phyloP scores from a whole-genome alignment of 2,888 invertebrate species.

The Xestobium rufovillosum region DNA sequence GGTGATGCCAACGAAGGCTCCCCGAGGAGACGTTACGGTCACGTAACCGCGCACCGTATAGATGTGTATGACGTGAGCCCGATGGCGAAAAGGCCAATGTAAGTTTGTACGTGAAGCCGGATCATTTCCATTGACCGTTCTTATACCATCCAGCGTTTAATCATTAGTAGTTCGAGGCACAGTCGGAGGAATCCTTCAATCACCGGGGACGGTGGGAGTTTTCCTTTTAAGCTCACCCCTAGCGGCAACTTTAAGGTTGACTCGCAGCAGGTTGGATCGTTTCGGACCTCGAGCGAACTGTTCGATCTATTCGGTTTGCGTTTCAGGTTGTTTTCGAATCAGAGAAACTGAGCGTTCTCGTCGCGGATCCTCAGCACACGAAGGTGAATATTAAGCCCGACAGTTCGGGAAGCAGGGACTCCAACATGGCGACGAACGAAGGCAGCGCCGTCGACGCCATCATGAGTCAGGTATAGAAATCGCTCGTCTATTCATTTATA shows the following conservation, averaged over 20 bases:
- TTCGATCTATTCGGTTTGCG: slow-evolving; percentile 5
- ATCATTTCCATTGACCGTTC: too few species aligned
- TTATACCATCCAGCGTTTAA: slow-evolving; percentile 7
- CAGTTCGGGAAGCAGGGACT: slow-evolving; percentile 28
- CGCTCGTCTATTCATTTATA: neutral
- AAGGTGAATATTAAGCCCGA: slow-evolving; percentile 53
- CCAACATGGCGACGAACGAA: slow-evolving; percentile 20
- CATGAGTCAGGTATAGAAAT: slow-evolving; percentile 31
- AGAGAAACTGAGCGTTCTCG: slow-evolving; percentile 58
- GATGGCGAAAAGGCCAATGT: too few species aligned
- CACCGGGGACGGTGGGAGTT: slow-evolving; percentile 33
- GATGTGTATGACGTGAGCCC: too few species aligned
- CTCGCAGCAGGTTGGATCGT: slow-evolving; percentile 59
- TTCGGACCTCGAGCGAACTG: too few species aligned
- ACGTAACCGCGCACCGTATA: too few species aligned
- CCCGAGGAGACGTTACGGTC: too few species aligned
- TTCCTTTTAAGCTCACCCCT: slow-evolving; percentile 60
- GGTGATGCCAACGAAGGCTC: too few species aligned
- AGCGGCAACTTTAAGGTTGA: slow-evolving; percentile 64
- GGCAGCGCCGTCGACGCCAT: slow-evolving; percentile 34
- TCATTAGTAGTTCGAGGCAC: slow-evolving; percentile 26
- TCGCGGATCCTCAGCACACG: slow-evolving; percentile 59
- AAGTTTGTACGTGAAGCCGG: too few species aligned
- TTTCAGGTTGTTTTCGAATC: slow-evolving; percentile 61
- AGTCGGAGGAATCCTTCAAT: slow-evolving; percentile 13